phyloP scores from a whole-genome alignment of 1,140 invertebrate genomes.

The Lepidurus apus region DNA sequence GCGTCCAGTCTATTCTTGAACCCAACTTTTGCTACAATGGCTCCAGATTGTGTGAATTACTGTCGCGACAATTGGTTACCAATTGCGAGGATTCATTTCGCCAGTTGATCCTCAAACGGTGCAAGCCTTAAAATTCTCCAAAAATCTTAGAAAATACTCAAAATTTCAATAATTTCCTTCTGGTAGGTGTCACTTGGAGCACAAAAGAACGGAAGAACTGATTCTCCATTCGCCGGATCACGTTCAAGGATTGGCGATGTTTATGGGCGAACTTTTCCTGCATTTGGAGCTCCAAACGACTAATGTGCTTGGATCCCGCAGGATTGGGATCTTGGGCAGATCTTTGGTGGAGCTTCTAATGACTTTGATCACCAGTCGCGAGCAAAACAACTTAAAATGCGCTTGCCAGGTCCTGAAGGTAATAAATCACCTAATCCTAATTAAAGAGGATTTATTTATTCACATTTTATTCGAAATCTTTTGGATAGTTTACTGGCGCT shows the following conservation, averaged over 20 bases:
- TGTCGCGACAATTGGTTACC: constrained; percentile 46
- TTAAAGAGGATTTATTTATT: neutral
- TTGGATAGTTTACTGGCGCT: constrained; percentile 37
- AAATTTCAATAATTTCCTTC: neutral
- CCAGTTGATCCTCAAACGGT: constrained; percentile 45
- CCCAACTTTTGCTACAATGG: constrained; percentile 62
- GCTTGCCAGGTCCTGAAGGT: constrained; percentile 53
- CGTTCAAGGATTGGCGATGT: constrained; percentile 39
- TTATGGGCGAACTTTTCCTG: constrained; percentile 39
- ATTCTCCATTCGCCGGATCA: constrained; percentile 34
- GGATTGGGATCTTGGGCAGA: constrained; percentile 33
- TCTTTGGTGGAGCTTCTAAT: constrained; percentile 34
- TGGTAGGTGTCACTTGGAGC: constrained; percentile 36
- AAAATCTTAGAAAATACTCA: neutral
- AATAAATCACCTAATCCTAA: neutral
- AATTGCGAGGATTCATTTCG: constrained; percentile 47
- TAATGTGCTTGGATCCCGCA: constrained; percentile 28
- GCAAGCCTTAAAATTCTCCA: constrained; percentile 30
- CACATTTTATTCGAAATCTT: neutral
- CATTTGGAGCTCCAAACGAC: constrained; percentile 35
- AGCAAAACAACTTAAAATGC: constrained; percentile 44
- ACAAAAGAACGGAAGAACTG: constrained; percentile 34
- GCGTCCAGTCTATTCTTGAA: constrained; percentile 54
- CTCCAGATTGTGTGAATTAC: constrained; percentile 56
- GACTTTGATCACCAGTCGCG: constrained; percentile 33